Evolutionary conservation across 92 coral and sea anemone genomes (phyloP), one percentile per base, ranked within the genome.

Genomic region (Parazoanthus darwini): DNA sequence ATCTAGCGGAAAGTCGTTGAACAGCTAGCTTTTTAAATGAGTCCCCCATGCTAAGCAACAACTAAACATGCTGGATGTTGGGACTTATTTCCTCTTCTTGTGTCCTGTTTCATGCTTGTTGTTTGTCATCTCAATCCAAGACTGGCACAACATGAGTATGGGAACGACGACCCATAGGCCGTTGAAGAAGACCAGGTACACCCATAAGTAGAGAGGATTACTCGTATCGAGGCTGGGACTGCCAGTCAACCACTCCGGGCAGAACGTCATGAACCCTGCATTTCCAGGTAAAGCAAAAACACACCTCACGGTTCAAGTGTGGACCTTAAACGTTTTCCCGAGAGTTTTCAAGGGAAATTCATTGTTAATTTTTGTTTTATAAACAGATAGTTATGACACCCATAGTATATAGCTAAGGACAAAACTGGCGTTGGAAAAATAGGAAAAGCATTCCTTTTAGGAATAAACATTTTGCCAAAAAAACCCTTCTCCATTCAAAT

Each of bases 181-280:
- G 78, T 94, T 94, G 67, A 94, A 90, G 91, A 94, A 94, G 50
- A 93, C 86, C 50, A 94, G 83, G 80, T 94, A 94, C 33, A 90
- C 74, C 87, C 90, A 94, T 65, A 92, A 90, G 76, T 94, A 77
- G 22, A 94, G 79, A 4, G 89, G 89, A 35, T 91, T 89, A 42
- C 86, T 88, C 35, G 93, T 94, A 88, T 94, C 86, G 77, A 94
- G 92, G 68, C 89, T 88, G 23, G 59, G 94, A 35, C 93, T 88
- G 15, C 96, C 94, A 2, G 90, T 85, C 78, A 94, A 35, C 95
- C 95, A 94, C 82, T 94, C 95, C 10, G 96, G 96, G 51, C 93
- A 90, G 77, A 94, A 94, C 2, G 91, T 94, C 96, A 94, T 92
- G 87, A 94, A 94, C 14, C 95, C 96, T 92, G 59, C 10, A 42